Conservation (phyloP, 2,797 vertebrate species). For the Sebastolobus altivelis region DNA sequence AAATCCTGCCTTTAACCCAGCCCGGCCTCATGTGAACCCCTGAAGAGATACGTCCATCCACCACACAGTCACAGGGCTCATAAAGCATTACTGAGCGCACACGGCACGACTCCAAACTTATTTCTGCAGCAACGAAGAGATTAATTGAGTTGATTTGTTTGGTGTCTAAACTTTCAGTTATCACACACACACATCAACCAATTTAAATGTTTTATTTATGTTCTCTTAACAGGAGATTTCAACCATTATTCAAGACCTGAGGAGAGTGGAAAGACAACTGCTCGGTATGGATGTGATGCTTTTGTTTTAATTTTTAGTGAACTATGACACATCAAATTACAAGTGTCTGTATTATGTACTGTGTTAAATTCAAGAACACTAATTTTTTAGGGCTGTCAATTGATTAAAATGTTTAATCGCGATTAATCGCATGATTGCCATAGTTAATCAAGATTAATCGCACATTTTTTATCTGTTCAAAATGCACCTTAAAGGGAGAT, state of each 20-base stretch:
- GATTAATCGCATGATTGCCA: no score
- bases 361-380: background rate
- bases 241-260: slow-evolving; percentile 94
- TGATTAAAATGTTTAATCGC: no score
- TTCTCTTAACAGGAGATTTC: slow-evolving; percentile 90
- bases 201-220: slow-evolving; percentile 34
- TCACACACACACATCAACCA: slow-evolving; percentile 22
- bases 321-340: background rate
- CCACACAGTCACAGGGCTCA: slow-evolving; percentile 31
- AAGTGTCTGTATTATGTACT: background rate
- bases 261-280: slow-evolving; percentile 93
- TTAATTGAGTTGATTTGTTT: slow-evolving; percentile 51
- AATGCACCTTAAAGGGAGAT: no score
- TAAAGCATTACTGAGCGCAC: slow-evolving; percentile 46
- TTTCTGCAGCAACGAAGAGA: slow-evolving; percentile 31
- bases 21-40: slow-evolving; percentile 59
- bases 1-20: slow-evolving; percentile 55
- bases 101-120: slow-evolving; percentile 34
- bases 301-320: background rate
- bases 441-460: no score
- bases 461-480: no score
- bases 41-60: slow-evolving; percentile 34
- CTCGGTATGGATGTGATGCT: slow-evolving; percentile 85
- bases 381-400: background rate
- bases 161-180: slow-evolving; percentile 24